Conservation (phyloP, 1,140 invertebrate species). For the Camponotus vicinus region DNA sequence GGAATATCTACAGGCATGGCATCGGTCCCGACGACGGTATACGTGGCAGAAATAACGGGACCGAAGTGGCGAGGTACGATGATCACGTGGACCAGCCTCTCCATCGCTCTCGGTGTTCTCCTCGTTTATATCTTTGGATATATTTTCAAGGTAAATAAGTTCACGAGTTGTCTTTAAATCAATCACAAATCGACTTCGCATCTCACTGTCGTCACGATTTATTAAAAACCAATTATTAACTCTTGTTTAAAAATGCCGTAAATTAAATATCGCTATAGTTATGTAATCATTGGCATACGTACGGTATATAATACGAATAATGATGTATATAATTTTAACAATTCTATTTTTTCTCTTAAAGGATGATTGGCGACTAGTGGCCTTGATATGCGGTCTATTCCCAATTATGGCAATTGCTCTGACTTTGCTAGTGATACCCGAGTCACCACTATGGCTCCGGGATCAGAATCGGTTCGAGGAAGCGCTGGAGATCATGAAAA, state of each 20-base stretch:
- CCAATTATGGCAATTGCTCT: slow-evolving; percentile 87
- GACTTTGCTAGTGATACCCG: slow-evolving; percentile 88
- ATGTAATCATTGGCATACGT: neutral
- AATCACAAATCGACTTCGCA: too few species aligned
- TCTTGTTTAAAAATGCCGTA: neutral
- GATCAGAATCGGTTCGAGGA: slow-evolving; percentile 86
- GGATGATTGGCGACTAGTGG: slow-evolving; percentile 88
- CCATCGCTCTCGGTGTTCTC: slow-evolving; percentile 88
- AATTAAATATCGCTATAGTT: slow-evolving; percentile 14
- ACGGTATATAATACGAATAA: neutral
- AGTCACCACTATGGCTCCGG: slow-evolving; percentile 91
- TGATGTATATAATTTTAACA: neutral
- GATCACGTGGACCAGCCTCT: slow-evolving; percentile 88
- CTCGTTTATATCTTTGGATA: slow-evolving; percentile 88
- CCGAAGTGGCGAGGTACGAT: slow-evolving; percentile 87
- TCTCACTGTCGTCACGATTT: too few species aligned
- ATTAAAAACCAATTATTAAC: too few species aligned
- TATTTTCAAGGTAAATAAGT: slow-evolving; percentile 85
- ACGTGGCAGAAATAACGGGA: slow-evolving; percentile 88
- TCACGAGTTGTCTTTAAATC: neutral
- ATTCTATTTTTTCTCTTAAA: slow-evolving; percentile 67
- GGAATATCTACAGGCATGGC: slow-evolving; percentile 88
- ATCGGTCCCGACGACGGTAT: slow-evolving; percentile 88
- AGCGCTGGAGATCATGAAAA: slow-evolving; percentile 86
- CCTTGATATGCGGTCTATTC: slow-evolving; percentile 88